Percentiles rank a stretch among this genome's conserved stretches.
These are phyloP conservation scores for Ibidorhyncha struthersii DNA, from an alignment of 2,113 vertebrate genomes.

Conservation along the genomic window DNA sequence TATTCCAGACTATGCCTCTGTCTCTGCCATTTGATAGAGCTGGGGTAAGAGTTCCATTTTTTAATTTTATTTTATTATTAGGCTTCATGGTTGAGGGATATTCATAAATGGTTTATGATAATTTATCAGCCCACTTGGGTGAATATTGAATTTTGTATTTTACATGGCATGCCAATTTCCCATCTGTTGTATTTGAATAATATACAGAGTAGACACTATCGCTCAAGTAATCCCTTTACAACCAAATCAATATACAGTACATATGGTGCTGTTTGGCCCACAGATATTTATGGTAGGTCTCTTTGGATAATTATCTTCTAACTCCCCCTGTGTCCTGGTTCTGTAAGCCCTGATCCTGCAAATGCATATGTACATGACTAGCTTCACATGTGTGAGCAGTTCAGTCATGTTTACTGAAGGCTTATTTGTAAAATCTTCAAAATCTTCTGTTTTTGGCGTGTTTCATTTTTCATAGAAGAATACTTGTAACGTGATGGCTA, in stretches of 20 bases:
- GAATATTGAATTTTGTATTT: conserved; percentile 73
- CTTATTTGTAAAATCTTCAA: neutral
- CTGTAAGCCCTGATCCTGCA: conserved; percentile 24
- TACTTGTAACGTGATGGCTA: neutral
- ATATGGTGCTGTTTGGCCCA: conserved; percentile 61
- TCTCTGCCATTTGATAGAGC: neutral
- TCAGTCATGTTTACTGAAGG: neutral
- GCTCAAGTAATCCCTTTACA: conserved; percentile 66
- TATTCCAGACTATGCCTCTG: neutral
- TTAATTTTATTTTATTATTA: conserved; percentile 70
- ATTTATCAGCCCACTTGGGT: conserved; percentile 75
- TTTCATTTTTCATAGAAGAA: neutral
- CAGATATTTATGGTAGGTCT: conserved; percentile 40
- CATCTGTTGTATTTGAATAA: conserved; percentile 76
- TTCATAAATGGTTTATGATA: conserved; percentile 75
- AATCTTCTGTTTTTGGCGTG: neutral
- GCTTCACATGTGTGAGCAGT: neutral
- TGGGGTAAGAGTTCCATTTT: conserved; percentile 20
- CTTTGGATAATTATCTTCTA: conserved; percentile 54
- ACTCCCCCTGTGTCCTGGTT: conserved; percentile 26
- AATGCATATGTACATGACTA: neutral
- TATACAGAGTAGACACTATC: conserved; percentile 63
- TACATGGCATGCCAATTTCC: conserved; percentile 69
- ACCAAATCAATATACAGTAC: conserved; percentile 66
- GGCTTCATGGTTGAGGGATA: conserved; percentile 70